Evolutionary conservation across 2,888 invertebrate species (phyloP).

Genomic region (Trilocha varians): DNA sequence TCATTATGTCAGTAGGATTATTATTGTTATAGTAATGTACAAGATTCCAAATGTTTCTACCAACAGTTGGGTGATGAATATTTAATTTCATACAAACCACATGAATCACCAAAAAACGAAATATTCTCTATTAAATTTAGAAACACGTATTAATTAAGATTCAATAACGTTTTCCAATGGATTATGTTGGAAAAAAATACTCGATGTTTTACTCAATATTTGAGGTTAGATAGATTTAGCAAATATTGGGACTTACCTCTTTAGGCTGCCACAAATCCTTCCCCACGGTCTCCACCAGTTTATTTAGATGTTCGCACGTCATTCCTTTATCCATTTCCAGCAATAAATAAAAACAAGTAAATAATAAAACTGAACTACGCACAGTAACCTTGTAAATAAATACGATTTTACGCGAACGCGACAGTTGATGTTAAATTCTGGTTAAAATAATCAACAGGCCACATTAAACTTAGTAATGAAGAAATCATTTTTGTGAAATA

Average conservation of each 20-base stretch:
- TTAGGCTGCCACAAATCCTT: slow-evolving; percentile 61
- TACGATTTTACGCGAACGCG: slow-evolving; percentile 39
- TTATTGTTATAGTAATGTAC: no score
- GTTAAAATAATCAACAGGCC: slow-evolving; percentile 20
- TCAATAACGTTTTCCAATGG: slow-evolving; percentile 4
- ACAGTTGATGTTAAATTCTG: slow-evolving; percentile 21
- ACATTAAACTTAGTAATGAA: slow-evolving; percentile 24
- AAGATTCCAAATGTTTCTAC: no score
- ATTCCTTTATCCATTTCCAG: slow-evolving; percentile 60
- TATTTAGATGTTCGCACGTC: slow-evolving; percentile 66
- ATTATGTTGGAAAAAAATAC: no score
- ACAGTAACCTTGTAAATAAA: slow-evolving; percentile 49
- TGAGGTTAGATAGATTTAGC: not conserved
- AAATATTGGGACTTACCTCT: slow-evolving; percentile 24
- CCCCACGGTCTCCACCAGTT: slow-evolving; percentile 46
- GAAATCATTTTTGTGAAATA: slow-evolving; percentile 46
- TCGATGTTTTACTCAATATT: no score
- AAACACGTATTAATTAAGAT: slow-evolving; percentile 7
- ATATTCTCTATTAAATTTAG: not conserved
- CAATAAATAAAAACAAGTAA: slow-evolving; percentile 20
- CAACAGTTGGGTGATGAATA: not conserved
- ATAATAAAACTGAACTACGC: slow-evolving; percentile 17
- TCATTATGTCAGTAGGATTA: no score
- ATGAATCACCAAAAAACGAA: not conserved
- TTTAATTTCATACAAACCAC: not conserved